A percentile compares a stretch with the other conserved stretches of the same genome.
Evolutionary conservation across 1,140 invertebrate species (phyloP).

Genomic region (Bombus confusus): DNA sequence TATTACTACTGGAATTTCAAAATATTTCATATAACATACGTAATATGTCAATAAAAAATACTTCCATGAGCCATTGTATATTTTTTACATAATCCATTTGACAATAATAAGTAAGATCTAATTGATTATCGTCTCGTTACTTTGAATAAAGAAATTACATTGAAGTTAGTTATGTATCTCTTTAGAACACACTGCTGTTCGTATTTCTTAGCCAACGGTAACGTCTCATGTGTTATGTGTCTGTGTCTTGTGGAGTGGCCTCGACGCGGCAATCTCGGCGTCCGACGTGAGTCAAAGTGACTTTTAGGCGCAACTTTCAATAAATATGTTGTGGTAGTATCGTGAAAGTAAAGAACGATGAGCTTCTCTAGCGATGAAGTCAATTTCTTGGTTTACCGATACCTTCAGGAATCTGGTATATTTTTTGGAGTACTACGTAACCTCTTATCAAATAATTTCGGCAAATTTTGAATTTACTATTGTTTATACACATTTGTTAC

Average conservation of each 20-base stretch:
- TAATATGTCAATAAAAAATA: too few relatives aligned
- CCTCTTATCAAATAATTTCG: slow-evolving; percentile 61
- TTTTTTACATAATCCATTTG: too few relatives aligned
- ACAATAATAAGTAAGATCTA: neutral
- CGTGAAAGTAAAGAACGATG: slow-evolving; percentile 85
- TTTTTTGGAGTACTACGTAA: slow-evolving; percentile 62
- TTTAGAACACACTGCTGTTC: slow-evolving; percentile 18
- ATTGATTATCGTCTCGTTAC: neutral
- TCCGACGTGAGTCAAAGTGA: slow-evolving; percentile 14
- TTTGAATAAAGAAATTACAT: neutral
- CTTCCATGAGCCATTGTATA: too few relatives aligned
- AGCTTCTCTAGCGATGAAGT: slow-evolving; percentile 99
- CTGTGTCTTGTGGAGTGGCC: slow-evolving; percentile 11
- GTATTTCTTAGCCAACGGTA: slow-evolving; percentile 10
- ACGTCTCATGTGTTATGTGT: neutral
- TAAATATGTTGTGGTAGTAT: slow-evolving; percentile 65
- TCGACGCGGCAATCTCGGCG: slow-evolving; percentile 56
- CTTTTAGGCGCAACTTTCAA: slow-evolving; percentile 19
- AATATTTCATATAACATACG: too few relatives aligned
- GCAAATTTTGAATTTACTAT: slow-evolving; percentile 26
- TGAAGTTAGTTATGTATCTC: neutral
- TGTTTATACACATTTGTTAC: slow-evolving; percentile 7
- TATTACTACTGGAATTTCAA: too few relatives aligned
- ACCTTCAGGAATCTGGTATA: slow-evolving; percentile 98
- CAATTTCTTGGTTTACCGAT: slow-evolving; percentile 99